Evolutionary conservation across 2,113 vertebrate species (phyloP).

Genomic region (Setophaga petechia): DNA sequence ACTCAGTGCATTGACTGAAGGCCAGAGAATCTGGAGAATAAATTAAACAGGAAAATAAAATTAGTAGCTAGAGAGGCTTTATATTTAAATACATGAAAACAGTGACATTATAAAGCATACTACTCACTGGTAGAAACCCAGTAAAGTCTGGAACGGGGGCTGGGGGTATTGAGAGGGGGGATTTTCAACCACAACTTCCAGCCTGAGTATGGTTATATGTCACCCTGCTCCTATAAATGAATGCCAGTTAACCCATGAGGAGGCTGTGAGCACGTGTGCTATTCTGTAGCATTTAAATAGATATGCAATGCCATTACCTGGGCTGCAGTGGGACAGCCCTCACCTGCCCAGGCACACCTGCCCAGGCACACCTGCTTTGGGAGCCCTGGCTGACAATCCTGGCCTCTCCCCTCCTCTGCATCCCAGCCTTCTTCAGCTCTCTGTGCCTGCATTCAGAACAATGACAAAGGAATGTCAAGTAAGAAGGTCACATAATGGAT

Average conservation of each 20-base stretch:
- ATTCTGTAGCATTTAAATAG: neutral
- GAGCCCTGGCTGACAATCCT: neutral
- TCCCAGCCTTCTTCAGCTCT: neutral
- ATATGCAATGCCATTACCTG: neutral
- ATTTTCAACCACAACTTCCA: neutral
- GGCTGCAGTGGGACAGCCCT: neutral
- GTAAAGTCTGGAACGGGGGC: neutral
- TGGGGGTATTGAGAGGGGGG: rapidly evolving
- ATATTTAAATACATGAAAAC: neutral
- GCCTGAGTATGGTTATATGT: neutral
- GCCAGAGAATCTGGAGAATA: neutral
- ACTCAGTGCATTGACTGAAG: conserved; percentile 30
- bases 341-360: neutral
- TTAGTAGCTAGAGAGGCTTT: neutral
- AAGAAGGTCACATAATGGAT: neutral
- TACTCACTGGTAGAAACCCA: neutral
- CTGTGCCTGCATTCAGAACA: neutral
- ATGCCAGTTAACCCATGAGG: neutral
- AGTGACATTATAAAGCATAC: neutral
- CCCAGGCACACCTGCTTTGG: neutral
- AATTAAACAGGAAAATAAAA: conserved; percentile 37
- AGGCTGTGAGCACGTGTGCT: neutral
- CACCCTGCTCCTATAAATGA: neutral
- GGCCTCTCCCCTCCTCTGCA: neutral
- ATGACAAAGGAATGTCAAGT: neutral